Conservation (phyloP, 35 echinoderm and acorn worm species). For the Heliocidaris tuberculata region DNA sequence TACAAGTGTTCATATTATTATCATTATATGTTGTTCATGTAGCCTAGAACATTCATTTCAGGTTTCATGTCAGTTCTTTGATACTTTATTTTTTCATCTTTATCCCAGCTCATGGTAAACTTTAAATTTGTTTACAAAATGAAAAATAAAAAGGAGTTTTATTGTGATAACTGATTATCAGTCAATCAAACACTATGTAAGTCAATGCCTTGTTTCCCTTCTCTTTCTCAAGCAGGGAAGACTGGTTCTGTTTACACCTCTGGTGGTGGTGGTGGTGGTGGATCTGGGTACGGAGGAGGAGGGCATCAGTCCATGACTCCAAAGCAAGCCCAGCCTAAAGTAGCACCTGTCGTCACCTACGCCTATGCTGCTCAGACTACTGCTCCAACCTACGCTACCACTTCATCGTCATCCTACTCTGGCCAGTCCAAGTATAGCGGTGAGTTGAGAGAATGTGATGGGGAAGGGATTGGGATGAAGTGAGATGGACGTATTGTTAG, state of each 20-base stretch:
- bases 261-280: slow-evolving; percentile 41
- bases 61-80: too few relatives aligned
- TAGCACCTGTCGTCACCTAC: slow-evolving; percentile 64
- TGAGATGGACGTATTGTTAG: too few relatives aligned
- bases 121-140: too few relatives aligned
- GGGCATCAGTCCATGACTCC: slow-evolving; percentile 48
- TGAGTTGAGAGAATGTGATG: not conserved
- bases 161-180: too few relatives aligned
- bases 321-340: slow-evolving; percentile 68
- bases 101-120: too few relatives aligned
- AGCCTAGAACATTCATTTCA: too few relatives aligned
- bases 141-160: too few relatives aligned
- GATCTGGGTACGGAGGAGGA: slow-evolving; percentile 54
- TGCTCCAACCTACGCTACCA: slow-evolving; percentile 59
- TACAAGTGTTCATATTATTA: too few relatives aligned
- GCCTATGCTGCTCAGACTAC: slow-evolving; percentile 74
- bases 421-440: slow-evolving; percentile 44
- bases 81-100: too few relatives aligned
- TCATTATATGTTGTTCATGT: too few relatives aligned
- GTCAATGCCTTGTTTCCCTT: not conserved
- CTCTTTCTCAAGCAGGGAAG: slow-evolving; percentile 32
- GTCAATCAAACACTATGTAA: too few relatives aligned
- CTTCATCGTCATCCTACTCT: slow-evolving; percentile 41
- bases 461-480: not conserved
- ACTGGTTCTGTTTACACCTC: slow-evolving; percentile 54